Evolutionary conservation across 2,888 invertebrate genomes (phyloP), one percentile per base, ranked within the genome.

Genomic region (Patella ulyssiponensis): DNA sequence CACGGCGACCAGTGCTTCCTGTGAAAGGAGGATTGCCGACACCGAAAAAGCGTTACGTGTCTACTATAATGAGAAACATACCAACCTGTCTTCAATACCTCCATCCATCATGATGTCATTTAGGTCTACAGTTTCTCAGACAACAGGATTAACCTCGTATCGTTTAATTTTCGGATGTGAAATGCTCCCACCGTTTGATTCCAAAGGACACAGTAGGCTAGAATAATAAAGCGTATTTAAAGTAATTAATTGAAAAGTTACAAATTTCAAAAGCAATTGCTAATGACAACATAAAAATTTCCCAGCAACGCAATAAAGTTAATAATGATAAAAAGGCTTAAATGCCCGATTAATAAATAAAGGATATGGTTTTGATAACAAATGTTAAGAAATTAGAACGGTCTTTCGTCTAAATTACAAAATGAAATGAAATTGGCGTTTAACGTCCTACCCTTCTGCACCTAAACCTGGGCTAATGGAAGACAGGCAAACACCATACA

Each of bases 1-100:
- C 27, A 80, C 83, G 27, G 76, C 79, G 58, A 82, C 81, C 1
- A 84, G 79, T 79, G 70, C 79, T 15, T 77, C 77, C 12, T 82
- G 83, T 74, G 85, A 85, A 64, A 70, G 82, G 15, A 58, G 71
- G 27, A 84, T 84, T 72, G 74, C 75, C 51, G 80, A 81, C 11
- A 76, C 82, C 1, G 79, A 77, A 23, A 84, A 85, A 71, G 69
- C 74, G 15, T 23, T 83, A 5, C 71, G 82, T 44, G 70, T 80
- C 2, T 82, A 84, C 58, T 64, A 77, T 17, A 69, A 80, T 20
- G 73, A 69, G 69, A 74, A 81, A 20, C 82, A 84, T 69, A 64
- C 74, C 5, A 78, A 82, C 69, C 81, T 82, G 83, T 76, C 82
- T 54, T 64, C 74, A 11, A 27, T 79, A 27, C 73, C 83, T 53